phyloP scores from a whole-genome alignment of 2,113 vertebrate species.

The Cyanocitta stelleri region DNA sequence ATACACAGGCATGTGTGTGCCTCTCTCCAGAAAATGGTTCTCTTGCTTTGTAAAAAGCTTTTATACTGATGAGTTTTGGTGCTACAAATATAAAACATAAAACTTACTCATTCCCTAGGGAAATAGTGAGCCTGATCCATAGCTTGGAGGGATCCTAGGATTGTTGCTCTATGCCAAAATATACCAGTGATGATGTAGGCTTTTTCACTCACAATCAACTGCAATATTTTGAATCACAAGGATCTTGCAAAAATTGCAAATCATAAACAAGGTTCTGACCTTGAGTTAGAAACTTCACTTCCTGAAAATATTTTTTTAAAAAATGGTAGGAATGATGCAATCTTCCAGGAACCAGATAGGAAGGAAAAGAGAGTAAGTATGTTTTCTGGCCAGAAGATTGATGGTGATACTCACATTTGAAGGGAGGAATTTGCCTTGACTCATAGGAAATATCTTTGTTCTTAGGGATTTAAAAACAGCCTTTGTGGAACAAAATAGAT shows the following conservation, averaged over 20 bases:
- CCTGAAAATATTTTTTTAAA: not conserved
- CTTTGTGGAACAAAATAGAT: not conserved
- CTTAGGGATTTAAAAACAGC: not conserved
- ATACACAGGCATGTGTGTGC: fast-evolving
- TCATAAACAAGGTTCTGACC: not conserved
- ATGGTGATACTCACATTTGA: not conserved
- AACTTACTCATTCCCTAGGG: not conserved
- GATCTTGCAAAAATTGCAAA: not conserved
- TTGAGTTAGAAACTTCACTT: not conserved
- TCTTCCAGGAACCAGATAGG: not conserved
- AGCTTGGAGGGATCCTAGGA: not conserved
- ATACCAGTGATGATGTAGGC: not conserved
- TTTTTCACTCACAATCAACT: not conserved
- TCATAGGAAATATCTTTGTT: slow-evolving; percentile 32
- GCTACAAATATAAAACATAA: not conserved
- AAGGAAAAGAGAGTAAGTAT: not conserved
- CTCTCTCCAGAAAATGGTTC: not conserved
- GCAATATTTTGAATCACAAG: not conserved
- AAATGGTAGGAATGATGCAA: not conserved
- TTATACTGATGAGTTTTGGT: not conserved
- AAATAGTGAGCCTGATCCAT: not conserved
- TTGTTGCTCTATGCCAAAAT: not conserved
- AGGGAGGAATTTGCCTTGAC: slow-evolving; percentile 17
- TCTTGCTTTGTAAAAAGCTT: not conserved
- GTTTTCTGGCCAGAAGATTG: not conserved